Conservation (phyloP, 2,797 vertebrate genomes). For the Galago senegalensis region DNA sequence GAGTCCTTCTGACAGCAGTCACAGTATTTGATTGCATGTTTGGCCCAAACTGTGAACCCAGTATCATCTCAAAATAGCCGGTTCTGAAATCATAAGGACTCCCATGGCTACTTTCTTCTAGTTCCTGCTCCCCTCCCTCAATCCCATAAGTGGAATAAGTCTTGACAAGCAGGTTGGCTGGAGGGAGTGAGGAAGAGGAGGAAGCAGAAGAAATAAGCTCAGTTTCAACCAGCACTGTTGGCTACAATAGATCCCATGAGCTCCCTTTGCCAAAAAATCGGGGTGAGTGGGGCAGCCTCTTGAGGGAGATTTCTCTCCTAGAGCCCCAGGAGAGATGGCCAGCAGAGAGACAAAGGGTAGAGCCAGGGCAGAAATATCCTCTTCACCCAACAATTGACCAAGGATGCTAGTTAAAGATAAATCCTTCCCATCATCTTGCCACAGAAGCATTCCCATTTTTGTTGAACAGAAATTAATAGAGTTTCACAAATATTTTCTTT, state of each 20-base stretch:
- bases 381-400: conserved; percentile 76
- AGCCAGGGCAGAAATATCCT: conserved; percentile 70
- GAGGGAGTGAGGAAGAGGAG: conserved; percentile 26
- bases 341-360: conserved; percentile 34
- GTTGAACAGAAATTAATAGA: background rate
- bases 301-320: background rate
- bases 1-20: background rate
- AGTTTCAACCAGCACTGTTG: conserved; percentile 50
- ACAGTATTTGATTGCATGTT: background rate
- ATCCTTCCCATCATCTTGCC: background rate
- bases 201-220: conserved; percentile 72
- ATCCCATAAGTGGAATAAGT: conserved; percentile 70
- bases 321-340: background rate
- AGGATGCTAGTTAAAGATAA: background rate
- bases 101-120: background rate
- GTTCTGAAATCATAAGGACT: background rate
- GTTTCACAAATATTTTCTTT: background rate
- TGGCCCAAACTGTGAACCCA: background rate
- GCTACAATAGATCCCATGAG: conserved; percentile 19
- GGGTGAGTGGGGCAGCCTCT: background rate
- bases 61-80: background rate
- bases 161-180: conserved; percentile 37
- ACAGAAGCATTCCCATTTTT: background rate
- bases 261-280: background rate
- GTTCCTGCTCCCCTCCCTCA: background rate